Evolutionary conservation across 2,797 vertebrate genomes (phyloP).

Genomic region (Chaenodraco wilsoni): DNA sequence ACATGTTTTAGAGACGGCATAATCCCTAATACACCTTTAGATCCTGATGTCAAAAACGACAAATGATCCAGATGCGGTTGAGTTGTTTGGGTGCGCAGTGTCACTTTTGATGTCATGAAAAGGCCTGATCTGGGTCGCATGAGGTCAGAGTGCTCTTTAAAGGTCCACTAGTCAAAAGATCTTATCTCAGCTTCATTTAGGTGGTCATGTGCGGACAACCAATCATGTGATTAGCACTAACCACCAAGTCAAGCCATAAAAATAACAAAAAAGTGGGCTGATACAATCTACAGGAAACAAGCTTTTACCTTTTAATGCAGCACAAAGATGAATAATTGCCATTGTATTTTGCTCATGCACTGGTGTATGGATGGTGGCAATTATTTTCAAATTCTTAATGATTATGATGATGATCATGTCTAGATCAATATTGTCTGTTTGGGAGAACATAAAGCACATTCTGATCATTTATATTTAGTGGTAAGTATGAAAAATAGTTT

Average conservation of each 20-base stretch:
- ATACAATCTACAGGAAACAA: not conserved
- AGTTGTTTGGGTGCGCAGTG: slow-evolving; percentile 44
- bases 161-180: slow-evolving; percentile 23
- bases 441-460: slow-evolving; percentile 50
- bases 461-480: slow-evolving; percentile 38
- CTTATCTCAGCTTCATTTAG: slow-evolving; percentile 14
- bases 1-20: slow-evolving; percentile 4
- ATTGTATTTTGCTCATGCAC: slow-evolving; percentile 14
- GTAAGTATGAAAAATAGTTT: slow-evolving; percentile 43
- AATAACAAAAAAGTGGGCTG: not conserved
- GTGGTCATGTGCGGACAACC: not conserved
- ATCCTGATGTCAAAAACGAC: slow-evolving; percentile 25
- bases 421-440: slow-evolving; percentile 43
- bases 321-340: slow-evolving; percentile 2
- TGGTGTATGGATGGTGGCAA: slow-evolving; percentile 47
- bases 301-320: not conserved
- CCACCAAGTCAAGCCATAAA: not conserved
- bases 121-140: slow-evolving; percentile 12
- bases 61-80: slow-evolving; percentile 21
- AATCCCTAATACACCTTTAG: slow-evolving; percentile 41
- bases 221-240: not conserved
- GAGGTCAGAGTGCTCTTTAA: slow-evolving; percentile 44
- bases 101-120: slow-evolving; percentile 51
- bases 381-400: slow-evolving; percentile 53
- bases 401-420: slow-evolving; percentile 41